These are phyloP conservation scores for Drosophila subobscura DNA, from an alignment of 1,140 invertebrate genomes.

Conservation along the genomic window DNA sequence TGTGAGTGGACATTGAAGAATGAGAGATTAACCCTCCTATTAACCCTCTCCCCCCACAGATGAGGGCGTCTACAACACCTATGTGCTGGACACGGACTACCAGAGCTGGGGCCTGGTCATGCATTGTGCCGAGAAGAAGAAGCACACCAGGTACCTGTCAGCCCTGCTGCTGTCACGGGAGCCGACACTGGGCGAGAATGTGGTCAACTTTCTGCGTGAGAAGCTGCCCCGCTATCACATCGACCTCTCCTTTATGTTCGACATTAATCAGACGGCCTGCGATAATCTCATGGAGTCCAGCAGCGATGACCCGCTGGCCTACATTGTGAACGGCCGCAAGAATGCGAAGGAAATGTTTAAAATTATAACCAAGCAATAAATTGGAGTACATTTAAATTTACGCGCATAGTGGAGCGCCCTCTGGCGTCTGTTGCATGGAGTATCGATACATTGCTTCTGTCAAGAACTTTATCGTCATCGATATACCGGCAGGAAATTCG, in stretches of 20 bases:
- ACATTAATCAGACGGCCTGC: conserved; percentile 87
- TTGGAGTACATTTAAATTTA: no score
- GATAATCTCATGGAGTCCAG: conserved; percentile 79
- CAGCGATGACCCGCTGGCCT: conserved; percentile 76
- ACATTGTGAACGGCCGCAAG: conserved; percentile 68
- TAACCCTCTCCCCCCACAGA: conserved; percentile 84
- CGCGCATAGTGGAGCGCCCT: no score
- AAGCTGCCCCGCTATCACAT: conserved; percentile 90
- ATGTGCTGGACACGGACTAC: conserved; percentile 92
- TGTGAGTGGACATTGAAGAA: conserved; percentile 86
- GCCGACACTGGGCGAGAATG: conserved; percentile 85
- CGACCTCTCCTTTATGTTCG: conserved; percentile 91
- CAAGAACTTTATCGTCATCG: no score
- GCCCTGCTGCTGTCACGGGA: conserved; percentile 92
- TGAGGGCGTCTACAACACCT: conserved; percentile 95
- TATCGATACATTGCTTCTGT: no score
- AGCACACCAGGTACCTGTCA: conserved; percentile 91
- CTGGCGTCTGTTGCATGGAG: no score
- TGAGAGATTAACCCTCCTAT: neutral
- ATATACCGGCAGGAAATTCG: no score
- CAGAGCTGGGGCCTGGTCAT: conserved; percentile 91
- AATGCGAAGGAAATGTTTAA: conserved; percentile 49
- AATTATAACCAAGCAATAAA: conserved; percentile 51
- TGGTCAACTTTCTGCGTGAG: conserved; percentile 84
- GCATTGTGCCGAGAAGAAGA: conserved; percentile 93